These are phyloP conservation scores for Nineta flava DNA, from an alignment of 2,888 invertebrate genomes.

Conservation along the genomic window DNA sequence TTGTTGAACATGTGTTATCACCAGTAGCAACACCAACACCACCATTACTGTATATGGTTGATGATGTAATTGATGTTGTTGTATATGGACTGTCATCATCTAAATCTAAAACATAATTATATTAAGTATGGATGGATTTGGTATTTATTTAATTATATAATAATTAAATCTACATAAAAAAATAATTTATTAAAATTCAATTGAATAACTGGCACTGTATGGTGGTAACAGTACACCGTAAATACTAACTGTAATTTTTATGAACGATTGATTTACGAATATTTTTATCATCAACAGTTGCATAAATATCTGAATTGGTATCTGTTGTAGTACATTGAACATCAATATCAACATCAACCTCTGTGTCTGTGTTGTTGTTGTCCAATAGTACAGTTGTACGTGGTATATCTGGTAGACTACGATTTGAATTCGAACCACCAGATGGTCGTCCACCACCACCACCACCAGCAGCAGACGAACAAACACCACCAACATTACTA, in stretches of 20 bases:
- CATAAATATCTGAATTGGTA: slow-evolving; percentile 19
- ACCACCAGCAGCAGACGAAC: neutral
- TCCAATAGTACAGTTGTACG: slow-evolving; percentile 49
- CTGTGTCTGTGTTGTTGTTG: slow-evolving; percentile 34
- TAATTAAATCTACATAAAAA: no score
- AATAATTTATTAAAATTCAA: no score
- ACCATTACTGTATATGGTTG: neutral
- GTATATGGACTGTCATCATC: neutral
- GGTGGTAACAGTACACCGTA: slow-evolving; percentile 2
- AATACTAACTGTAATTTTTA: slow-evolving; percentile 23
- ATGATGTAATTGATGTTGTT: neutral
- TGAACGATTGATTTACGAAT: slow-evolving; percentile 19
- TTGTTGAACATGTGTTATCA: slow-evolving; percentile 7
- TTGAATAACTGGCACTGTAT: neutral
- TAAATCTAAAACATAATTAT: no score
- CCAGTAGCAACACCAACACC: no score
- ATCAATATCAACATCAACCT: slow-evolving; percentile 12
- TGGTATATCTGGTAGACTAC: slow-evolving; percentile 76
- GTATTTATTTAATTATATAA: no score
- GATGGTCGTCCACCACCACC: slow-evolving; percentile 21
- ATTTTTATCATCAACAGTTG: slow-evolving; percentile 51
- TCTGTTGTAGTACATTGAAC: slow-evolving; percentile 19
- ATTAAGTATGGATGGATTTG: no score
- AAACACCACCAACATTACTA: slow-evolving; percentile 3
- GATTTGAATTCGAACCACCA: slow-evolving; percentile 40